phyloP scores from a whole-genome alignment of 2,888 invertebrate genomes.

The Mythimna ferrago region DNA sequence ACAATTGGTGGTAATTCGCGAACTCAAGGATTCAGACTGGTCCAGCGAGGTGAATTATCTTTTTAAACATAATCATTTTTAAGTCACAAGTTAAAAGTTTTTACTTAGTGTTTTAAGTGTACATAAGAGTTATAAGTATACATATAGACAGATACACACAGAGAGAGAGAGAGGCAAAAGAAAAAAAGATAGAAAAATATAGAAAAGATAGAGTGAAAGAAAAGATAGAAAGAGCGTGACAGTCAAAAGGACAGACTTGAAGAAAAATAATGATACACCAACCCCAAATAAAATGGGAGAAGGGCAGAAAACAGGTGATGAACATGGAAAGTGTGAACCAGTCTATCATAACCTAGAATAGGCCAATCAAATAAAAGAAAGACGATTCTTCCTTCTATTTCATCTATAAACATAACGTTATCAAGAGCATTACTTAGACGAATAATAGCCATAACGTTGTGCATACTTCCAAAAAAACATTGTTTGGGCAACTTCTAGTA shows the following conservation, averaged over 20 bases:
- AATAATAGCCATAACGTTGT: slow-evolving; percentile 35
- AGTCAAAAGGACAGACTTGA: too few species aligned
- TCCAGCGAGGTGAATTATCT: slow-evolving; percentile 4
- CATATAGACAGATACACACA: too few species aligned
- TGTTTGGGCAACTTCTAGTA: background rate
- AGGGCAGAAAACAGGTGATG: too few species aligned
- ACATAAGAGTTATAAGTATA: too few species aligned
- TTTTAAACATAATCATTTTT: slow-evolving; percentile 6
- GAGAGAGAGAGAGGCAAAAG: too few species aligned
- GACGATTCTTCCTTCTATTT: background rate
- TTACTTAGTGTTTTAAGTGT: too few species aligned
- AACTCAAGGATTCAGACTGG: slow-evolving; percentile 50
- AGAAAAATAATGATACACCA: too few species aligned
- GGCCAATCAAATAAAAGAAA: background rate
- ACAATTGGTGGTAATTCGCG: slow-evolving; percentile 73
- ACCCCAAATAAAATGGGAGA: too few species aligned
- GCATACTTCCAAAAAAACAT: background rate
- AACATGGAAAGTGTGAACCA: background rate
- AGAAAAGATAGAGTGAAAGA: too few species aligned
- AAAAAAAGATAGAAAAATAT: too few species aligned
- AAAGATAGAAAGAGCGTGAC: too few species aligned
- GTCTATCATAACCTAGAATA: background rate
- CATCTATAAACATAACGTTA: slow-evolving; percentile 5
- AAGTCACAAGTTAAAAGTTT: background rate
- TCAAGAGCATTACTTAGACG: slow-evolving; percentile 30